Evolutionary conservation across 1,140 invertebrate genomes (phyloP).

Genomic region (Eumeta japonica): DNA sequence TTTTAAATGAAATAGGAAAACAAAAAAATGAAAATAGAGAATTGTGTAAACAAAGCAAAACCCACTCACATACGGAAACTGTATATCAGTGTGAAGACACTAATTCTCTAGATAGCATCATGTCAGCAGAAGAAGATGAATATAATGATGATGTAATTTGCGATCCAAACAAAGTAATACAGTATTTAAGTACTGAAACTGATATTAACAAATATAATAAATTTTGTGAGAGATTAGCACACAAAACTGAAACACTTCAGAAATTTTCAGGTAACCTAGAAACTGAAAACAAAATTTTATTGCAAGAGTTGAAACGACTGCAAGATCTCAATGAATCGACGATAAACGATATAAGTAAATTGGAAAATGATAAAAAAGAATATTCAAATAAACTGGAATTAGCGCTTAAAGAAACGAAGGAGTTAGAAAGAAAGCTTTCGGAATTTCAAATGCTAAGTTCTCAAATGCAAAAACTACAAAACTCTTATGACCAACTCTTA

Average conservation of each 20-base stretch:
- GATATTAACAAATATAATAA: constrained; percentile 8
- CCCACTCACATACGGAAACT: no score
- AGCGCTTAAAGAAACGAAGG: constrained; percentile 23
- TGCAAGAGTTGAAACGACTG: constrained; percentile 30
- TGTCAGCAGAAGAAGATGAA: no score
- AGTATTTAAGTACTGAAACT: constrained; percentile 15
- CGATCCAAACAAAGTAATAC: no score
- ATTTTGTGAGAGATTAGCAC: no score
- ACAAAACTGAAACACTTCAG: constrained; percentile 17
- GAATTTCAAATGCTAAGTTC: constrained; percentile 21
- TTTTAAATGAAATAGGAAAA: constrained; percentile 24
- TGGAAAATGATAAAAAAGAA: constrained; percentile 26
- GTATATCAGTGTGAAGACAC: no score
- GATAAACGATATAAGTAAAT: constrained; percentile 19
- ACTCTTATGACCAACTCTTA: constrained; percentile 20
- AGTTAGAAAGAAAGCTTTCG: constrained; percentile 21
- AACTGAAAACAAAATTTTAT: constrained; percentile 19
- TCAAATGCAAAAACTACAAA: constrained; percentile 22
- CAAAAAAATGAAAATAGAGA: constrained; percentile 23
- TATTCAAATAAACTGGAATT: constrained; percentile 30
- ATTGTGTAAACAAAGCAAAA: neutral
- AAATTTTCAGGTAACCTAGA: constrained; percentile 11
- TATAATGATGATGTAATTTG: no score
- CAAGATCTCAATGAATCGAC: constrained; percentile 18
- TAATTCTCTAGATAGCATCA: no score